Conservation (phyloP, 2,113 vertebrate species). For the Antechinus stuartii region DNA sequence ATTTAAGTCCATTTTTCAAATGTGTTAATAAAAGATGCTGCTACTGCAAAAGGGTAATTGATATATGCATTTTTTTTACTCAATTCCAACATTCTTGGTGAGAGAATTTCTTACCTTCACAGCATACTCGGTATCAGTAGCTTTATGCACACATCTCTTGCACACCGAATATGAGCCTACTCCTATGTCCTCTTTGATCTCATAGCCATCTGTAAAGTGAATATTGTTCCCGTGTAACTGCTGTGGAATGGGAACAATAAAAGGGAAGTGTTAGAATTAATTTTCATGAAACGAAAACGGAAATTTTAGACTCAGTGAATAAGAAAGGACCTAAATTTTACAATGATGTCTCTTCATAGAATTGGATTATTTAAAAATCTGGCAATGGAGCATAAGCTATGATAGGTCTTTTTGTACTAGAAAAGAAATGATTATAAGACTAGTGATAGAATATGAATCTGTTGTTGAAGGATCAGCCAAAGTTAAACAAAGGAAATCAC, state of each 20-base stretch:
- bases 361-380: not conserved
- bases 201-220: constrained; percentile 93
- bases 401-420: not conserved
- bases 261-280: accelerated
- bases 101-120: constrained; percentile 90
- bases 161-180: constrained; percentile 91
- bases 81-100: not conserved
- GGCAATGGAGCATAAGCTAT: not conserved
- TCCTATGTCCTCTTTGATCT: constrained; percentile 94
- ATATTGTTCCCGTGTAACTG: constrained; percentile 93
- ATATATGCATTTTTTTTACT: accelerated
- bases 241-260: constrained; percentile 78
- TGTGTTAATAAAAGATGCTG: not conserved
- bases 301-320: accelerated
- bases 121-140: constrained; percentile 93
- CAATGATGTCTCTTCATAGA: not conserved
- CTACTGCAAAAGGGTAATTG: not conserved
- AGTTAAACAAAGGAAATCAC: not conserved
- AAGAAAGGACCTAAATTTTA: not conserved
- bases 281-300: accelerated
- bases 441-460: not conserved
- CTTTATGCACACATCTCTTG: constrained; percentile 93
- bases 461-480: not conserved
- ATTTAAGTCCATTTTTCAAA: not conserved
- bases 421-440: not conserved